These are phyloP conservation scores for Pachymerium ferrugineum DNA, from an alignment of 2,888 invertebrate species.

Conservation along the genomic window DNA sequence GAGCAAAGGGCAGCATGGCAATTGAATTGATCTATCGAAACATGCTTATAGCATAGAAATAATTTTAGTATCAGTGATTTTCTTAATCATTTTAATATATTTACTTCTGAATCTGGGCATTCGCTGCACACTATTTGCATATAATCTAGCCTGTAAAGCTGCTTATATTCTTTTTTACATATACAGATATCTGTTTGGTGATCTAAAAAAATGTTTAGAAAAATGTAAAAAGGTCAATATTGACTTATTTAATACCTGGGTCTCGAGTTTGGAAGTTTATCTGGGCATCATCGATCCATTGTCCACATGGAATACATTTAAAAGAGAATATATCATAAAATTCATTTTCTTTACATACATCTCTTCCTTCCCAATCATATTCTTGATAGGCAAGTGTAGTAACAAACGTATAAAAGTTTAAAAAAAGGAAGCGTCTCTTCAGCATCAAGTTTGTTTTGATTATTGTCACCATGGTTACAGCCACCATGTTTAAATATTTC, in stretches of 20 bases:
- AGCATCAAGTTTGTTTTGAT: not conserved
- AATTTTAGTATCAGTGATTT: not conserved
- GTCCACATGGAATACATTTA: not conserved
- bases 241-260: too few relatives aligned
- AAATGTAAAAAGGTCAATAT: not conserved
- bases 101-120: not conserved
- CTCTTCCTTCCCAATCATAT: not conserved
- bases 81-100: not conserved
- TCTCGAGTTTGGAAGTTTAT: not conserved
- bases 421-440: too few relatives aligned
- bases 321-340: not conserved
- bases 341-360: not conserved
- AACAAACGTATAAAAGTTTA: not conserved
- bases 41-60: not conserved
- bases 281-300: not conserved
- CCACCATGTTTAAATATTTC: not conserved
- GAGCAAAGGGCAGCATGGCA: not conserved
- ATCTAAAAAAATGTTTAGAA: not conserved
- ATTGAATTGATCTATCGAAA: not conserved
- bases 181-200: not conserved
- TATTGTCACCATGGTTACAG: not conserved
- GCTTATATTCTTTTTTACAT: not conserved
- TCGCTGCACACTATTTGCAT: not conserved
- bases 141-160: not conserved
- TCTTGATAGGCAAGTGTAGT: not conserved